Evolutionary conservation across 2,888 invertebrate genomes (phyloP), one percentile per base, ranked within the genome.

Genomic region (Invenusta paracnida): DNA sequence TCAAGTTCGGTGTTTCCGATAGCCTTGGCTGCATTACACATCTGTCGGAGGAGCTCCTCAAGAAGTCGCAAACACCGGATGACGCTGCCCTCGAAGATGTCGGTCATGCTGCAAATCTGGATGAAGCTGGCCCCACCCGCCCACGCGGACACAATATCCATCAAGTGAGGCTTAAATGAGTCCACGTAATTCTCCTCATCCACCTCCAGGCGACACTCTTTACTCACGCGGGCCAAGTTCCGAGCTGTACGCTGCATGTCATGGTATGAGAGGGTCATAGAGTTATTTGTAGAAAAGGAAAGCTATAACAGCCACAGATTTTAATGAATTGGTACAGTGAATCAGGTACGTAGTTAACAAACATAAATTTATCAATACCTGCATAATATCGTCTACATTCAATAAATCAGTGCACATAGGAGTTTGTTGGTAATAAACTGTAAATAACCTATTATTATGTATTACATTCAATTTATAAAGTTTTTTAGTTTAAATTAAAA

Each of bases 71-170:
- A 97, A 90, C 96, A 96, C 23, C 99, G 93, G 89, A 95, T 95
- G 79, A 95, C 94, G 86, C 95, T 95, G 30, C 95, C 94, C 94
- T 98, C 98, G 91, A 96, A 98, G 83, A 97, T 95, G 88, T 97
- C 96, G 0, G 97, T 97, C 95, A 96, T 96, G 92, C 95, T 95
- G 92, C 97, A 97, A 86, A 99, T 94, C 90, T 96, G 94, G 87
- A 95, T 93, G 92, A 99, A 99, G 29, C 94, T 93, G 28, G 95
- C 94, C 5, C 99, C 99, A 90, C 96, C 96, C 89, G 96, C 95
- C 99, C 99, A 99, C 0, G 96, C 94, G 89, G 95, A 94, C 31
- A 99, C 97, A 0, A 99, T 95, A 91, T 98, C 98, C 98, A 99
- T 99, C 85, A 99, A 93, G 90, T 94, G 96, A 0, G 97, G 96